Percentiles rank a stretch among this genome's conserved stretches.
Conservation (phyloP, 2,797 vertebrate species). For the Gastrophryne carolinensis region DNA sequence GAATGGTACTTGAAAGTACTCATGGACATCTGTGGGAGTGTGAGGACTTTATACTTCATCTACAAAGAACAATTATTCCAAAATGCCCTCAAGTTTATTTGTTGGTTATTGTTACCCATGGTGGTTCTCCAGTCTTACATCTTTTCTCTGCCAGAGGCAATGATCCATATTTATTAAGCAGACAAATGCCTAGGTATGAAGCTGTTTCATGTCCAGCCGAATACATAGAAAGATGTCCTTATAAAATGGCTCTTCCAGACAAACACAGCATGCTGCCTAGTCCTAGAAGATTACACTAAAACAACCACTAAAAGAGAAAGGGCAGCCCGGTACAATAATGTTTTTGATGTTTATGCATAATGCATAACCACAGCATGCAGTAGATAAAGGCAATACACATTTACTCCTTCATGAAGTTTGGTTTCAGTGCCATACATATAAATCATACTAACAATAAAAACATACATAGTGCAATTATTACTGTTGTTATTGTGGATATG, state of each 20-base stretch:
- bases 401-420: background rate
- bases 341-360: slow-evolving; percentile 11
- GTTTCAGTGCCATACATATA: background rate
- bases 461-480: background rate
- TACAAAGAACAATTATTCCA: background rate
- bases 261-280: background rate
- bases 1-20: background rate
- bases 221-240: background rate
- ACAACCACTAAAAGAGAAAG: background rate
- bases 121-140: background rate
- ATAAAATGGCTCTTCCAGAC: background rate
- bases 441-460: background rate
- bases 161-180: slow-evolving; percentile 5
- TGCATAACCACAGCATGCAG: background rate
- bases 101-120: background rate
- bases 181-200: background rate
- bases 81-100: background rate
- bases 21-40: background rate
- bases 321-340: background rate
- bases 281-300: background rate
- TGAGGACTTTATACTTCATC: background rate
- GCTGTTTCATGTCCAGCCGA: background rate
- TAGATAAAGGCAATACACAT: background rate
- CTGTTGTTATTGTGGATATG: background rate
- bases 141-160: background rate